Evolutionary conservation across 2,113 vertebrate species (phyloP), one percentile per base, ranked within the genome.

Genomic region (Hydrolagus affinis): DNA sequence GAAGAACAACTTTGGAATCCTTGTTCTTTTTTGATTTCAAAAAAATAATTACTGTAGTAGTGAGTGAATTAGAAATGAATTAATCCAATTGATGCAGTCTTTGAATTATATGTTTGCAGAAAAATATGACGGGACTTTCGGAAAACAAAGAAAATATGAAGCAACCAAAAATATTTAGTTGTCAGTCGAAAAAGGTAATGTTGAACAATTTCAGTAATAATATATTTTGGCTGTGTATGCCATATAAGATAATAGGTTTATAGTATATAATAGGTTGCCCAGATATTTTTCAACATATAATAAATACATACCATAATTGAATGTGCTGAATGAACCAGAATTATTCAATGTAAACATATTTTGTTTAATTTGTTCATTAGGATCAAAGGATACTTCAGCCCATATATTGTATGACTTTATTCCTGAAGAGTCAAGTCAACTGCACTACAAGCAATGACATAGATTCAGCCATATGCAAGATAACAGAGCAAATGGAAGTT

Each of bases 321-420:
- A 44, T 44, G 8, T 32, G 28, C 66, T 10, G 21, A 66, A 59
- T 14, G 17, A 14, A 66, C 14, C n/a, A 10, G 25, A 4, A 68
- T 19, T 30, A 32, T 80, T 30, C 25, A 80, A 32, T 11, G 60
- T 83, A 83, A 68, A 28, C 30, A 32, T 21, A 30, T 83, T 66
- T 83, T 83, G 60, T 56, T 66, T 17, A 68, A 32, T 70, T 80
- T 83, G 62, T 66, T 8, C 32, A 66, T 28, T 83, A 83, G 78
- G 78, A 83, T 28, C 78, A 83, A 83, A 83, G 59, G 78, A 83
- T 83, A 83, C 78, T 83, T 28, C 78, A 32, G 62, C 66, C 78
- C 66, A 83, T 83, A 66, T 83, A 83, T 83, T 83, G 78, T 83
- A 83, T 83, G 78, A 83, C 60, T 30, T 30, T 83, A 28, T 66